These are phyloP conservation scores for Periophthalmodon schlosseri DNA, from an alignment of 2,113 vertebrate species.

Conservation along the genomic window DNA sequence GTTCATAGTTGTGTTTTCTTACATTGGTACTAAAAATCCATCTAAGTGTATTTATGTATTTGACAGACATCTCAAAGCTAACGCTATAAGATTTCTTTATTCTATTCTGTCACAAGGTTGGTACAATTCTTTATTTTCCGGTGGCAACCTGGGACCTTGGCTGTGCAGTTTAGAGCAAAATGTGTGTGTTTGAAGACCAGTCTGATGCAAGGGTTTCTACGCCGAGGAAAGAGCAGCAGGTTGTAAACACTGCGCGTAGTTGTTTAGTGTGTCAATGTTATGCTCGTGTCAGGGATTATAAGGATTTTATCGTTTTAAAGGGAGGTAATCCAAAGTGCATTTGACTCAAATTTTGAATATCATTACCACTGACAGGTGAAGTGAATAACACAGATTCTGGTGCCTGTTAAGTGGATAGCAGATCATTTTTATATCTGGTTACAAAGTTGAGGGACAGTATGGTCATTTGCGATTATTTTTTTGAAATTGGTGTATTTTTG, in stretches of 20 bases:
- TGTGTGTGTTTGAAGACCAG: conserved; percentile 28
- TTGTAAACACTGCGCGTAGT: not conserved
- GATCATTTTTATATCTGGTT: no score
- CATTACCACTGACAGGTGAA: not conserved
- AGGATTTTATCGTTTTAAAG: not conserved
- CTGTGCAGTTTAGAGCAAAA: conserved; percentile 26
- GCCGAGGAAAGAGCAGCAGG: conserved; percentile 16
- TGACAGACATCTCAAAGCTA: conserved; percentile 3
- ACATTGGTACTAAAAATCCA: not conserved
- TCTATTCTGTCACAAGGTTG: not conserved
- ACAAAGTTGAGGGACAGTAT: no score
- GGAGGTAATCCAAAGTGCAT: not conserved
- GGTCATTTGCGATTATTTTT: no score
- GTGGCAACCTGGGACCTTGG: conserved; percentile 9
- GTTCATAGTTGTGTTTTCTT: conserved; percentile 4
- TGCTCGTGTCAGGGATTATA: not conserved
- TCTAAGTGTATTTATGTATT: not conserved
- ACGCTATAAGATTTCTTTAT: not conserved
- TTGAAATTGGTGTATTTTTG: no score
- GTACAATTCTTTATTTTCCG: conserved; percentile 4
- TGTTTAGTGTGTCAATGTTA: conserved; percentile 4
- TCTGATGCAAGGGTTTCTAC: conserved; percentile 48
- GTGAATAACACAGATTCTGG: not conserved
- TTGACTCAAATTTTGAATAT: not conserved
- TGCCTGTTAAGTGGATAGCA: not conserved